phyloP scores from a whole-genome alignment of 2,888 invertebrate species.

The Zygaena filipendulae region DNA sequence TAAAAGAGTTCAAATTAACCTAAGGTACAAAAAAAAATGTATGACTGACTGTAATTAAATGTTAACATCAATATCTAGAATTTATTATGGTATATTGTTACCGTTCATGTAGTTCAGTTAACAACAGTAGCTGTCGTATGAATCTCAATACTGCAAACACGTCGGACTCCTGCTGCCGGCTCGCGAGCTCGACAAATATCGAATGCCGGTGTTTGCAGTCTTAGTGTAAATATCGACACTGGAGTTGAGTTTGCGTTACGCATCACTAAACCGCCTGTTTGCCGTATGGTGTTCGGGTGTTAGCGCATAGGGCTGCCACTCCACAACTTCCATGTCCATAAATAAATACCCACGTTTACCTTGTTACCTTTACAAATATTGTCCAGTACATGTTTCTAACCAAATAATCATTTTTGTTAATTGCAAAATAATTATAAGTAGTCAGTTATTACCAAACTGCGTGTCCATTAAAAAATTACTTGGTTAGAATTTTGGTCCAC shows the following conservation, averaged over 20 bases:
- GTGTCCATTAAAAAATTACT: too few relatives aligned
- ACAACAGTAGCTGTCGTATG: conserved; percentile 54
- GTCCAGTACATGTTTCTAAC: conserved; percentile 30
- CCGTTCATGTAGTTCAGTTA: conserved; percentile 24
- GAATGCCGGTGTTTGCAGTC: conserved; percentile 56
- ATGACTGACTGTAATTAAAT: conserved; percentile 6
- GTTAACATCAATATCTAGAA: too few relatives aligned
- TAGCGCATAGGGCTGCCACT: conserved; percentile 60
- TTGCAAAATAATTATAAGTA: too few relatives aligned
- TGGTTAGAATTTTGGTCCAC: too few relatives aligned
- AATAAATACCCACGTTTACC: conserved; percentile 56
- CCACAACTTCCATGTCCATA: conserved; percentile 50
- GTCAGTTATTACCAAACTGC: too few relatives aligned
- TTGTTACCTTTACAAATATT: conserved; percentile 49
- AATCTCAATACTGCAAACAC: conserved; percentile 43
- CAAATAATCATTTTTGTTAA: too few relatives aligned
- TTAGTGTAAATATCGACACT: conserved; percentile 58
- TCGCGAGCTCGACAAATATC: conserved; percentile 56
- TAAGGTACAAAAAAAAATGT: too few relatives aligned
- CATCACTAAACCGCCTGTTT: conserved; percentile 61
- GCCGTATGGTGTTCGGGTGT: conserved; percentile 43
- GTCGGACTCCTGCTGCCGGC: conserved; percentile 45
- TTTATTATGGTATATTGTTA: too few relatives aligned
- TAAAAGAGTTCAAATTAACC: too few relatives aligned
- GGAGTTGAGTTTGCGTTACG: conserved; percentile 60